Evolutionary conservation across 2,113 vertebrate species (phyloP).

Genomic region (Prochilodus magdalenae): DNA sequence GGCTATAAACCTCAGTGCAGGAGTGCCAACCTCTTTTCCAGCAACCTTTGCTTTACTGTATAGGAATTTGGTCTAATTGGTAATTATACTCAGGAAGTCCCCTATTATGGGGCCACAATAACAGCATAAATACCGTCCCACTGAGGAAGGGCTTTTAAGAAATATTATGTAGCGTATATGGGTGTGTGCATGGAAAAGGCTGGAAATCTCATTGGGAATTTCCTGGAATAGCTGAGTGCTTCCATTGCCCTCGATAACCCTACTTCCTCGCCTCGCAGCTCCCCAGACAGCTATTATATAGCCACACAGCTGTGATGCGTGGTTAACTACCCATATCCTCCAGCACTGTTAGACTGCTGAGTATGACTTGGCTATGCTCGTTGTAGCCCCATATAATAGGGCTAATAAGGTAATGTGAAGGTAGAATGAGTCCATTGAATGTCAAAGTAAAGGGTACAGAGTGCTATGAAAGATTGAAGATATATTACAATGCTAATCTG

Average conservation of each 20-base stretch:
- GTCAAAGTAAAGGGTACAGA: not conserved
- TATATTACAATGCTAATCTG: not conserved
- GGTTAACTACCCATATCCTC: constrained; percentile 11
- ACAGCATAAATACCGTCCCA: not conserved
- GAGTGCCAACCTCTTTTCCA: not conserved
- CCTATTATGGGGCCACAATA: not conserved
- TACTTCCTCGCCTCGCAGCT: not conserved
- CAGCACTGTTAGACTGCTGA: not conserved
- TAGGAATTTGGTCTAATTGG: not conserved
- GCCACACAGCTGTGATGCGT: not conserved
- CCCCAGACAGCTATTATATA: constrained; percentile 4
- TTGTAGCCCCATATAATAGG: constrained; percentile 2
- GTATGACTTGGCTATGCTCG: not conserved
- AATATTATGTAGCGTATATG: constrained; percentile 48
- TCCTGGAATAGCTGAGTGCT: constrained; percentile 30
- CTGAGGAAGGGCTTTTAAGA: constrained; percentile 31
- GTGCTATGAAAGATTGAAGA: not conserved
- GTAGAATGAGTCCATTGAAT: not conserved
- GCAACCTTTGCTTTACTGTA: not conserved
- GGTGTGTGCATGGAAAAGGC: constrained; percentile 1
- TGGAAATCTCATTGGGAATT: constrained; percentile 5
- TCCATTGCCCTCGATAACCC: constrained; percentile 14
- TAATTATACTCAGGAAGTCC: constrained; percentile 9
- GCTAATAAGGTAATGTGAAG: constrained; percentile 6
- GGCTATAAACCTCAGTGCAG: not conserved